Conservation (phyloP, 2,113 vertebrate genomes). For the Tapirus terrestris region DNA sequence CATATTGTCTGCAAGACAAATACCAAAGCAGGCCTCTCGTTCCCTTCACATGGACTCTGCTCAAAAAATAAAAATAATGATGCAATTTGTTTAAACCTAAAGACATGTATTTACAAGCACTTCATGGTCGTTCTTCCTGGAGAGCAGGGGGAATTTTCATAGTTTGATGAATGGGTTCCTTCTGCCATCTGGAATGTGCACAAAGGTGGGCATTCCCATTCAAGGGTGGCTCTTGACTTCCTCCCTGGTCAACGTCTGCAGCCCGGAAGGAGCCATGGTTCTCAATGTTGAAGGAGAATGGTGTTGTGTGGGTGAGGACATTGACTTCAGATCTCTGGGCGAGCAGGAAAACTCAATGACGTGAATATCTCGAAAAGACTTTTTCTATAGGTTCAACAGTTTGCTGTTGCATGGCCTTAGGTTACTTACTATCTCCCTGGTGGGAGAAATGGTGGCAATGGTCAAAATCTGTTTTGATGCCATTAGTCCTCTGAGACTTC, state of each 20-base stretch:
- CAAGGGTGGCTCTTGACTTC: constrained; percentile 41
- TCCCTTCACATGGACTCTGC: background rate
- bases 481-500: background rate
- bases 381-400: background rate
- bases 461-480: background rate
- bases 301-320: background rate
- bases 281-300: background rate
- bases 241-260: background rate
- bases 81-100: constrained; percentile 76
- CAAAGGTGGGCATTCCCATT: constrained; percentile 45
- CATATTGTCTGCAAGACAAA: constrained; percentile 62
- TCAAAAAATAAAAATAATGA: constrained; percentile 64
- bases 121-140: constrained; percentile 69
- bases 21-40: background rate
- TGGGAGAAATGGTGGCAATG: background rate
- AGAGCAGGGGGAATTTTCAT: background rate
- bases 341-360: background rate
- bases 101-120: constrained; percentile 78
- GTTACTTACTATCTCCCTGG: fast-evolving
- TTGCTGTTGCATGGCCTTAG: background rate
- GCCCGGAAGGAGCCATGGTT: background rate
- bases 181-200: constrained; percentile 21
- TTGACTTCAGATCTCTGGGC: background rate
- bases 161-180: constrained; percentile 78
- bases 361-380: background rate